A percentile compares a stretch with the other conserved stretches of the same genome.
Conservation (phyloP, 2,797 vertebrate species). For the Hirundo rustica region DNA sequence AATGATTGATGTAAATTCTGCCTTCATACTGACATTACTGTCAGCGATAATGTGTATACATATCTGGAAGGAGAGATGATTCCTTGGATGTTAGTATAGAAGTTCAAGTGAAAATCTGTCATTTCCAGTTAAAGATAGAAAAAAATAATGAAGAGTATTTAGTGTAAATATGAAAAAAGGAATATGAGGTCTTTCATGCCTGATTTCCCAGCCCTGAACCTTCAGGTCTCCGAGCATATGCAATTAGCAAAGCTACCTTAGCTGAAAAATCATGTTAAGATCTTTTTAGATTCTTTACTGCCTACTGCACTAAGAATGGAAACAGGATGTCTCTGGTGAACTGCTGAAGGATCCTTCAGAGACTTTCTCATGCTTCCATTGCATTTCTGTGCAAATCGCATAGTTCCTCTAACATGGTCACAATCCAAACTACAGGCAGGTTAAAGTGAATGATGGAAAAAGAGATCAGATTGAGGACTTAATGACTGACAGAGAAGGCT, state of each 20-base stretch:
- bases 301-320: not conserved
- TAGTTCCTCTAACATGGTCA: not conserved
- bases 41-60: not conserved
- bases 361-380: not conserved
- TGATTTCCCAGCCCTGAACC: not conserved
- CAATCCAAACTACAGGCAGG: not conserved
- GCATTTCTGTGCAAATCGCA: not conserved
- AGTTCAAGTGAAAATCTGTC: conserved; percentile 2
- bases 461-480: not conserved
- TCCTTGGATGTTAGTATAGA: not conserved
- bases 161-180: not conserved
- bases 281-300: not conserved
- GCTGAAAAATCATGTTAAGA: not conserved
- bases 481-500: not conserved
- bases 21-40: not conserved
- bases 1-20: not conserved
- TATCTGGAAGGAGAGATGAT: not conserved
- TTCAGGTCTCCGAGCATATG: not conserved
- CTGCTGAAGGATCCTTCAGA: not conserved
- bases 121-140: not conserved
- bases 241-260: not conserved
- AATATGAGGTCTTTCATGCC: not conserved
- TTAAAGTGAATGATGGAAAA: not conserved
- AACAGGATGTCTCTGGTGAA: not conserved
- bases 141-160: not conserved